Evolutionary conservation across 1,140 invertebrate species (phyloP), one percentile per base, ranked within the genome.

Genomic region (Drosophila burlai): DNA sequence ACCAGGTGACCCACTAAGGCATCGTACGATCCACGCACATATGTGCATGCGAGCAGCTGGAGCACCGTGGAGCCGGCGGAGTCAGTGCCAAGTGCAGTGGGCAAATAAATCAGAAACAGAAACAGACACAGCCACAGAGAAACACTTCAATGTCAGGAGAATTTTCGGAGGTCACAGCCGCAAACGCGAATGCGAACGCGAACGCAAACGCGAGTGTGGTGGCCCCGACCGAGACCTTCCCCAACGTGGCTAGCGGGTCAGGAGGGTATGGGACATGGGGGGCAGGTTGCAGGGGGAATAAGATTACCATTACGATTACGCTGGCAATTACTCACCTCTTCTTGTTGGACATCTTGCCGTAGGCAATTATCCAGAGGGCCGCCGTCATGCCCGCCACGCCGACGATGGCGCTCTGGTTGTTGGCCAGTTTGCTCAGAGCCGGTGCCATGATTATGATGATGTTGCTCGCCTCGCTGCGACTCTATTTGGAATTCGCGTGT

Each of bases 341-440:
- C 75, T 91, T 79, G 83, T 84, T 91, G 84, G 93, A 81, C 86
- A 94, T 76, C 92, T 91, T 93, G 72, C 93, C 94, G 64, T 92
- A 93, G 45, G 93, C 93, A 26, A 95, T 90, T 31, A 95, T 92
- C 94, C 94, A 95, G 46, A 95, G 75, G 9, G 95, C 92, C 21
- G 94, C 93, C 13, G 93, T 93, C 42, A 95, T 84, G 63, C 95
- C 94, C 47, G 94, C 93, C 21, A 94, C 94, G 61, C 94, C 94
- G 59, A 94, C 91, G 42, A 93, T 93, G 62, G 93, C 91, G 81
- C 94, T 95, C 80, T 93, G 94, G 84, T 93, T 94, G 38, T 94
- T 94, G 60, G 94, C 86, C 76, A 94, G 93, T 93, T 96, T 96
- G 91, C 95, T 96, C 46, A 95, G 92, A 62, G 94, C 93, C 80